Percentiles rank a stretch among this genome's conserved stretches.
phyloP scores from a whole-genome alignment of 2,797 vertebrate genomes.

The Erithacus rubecula region DNA sequence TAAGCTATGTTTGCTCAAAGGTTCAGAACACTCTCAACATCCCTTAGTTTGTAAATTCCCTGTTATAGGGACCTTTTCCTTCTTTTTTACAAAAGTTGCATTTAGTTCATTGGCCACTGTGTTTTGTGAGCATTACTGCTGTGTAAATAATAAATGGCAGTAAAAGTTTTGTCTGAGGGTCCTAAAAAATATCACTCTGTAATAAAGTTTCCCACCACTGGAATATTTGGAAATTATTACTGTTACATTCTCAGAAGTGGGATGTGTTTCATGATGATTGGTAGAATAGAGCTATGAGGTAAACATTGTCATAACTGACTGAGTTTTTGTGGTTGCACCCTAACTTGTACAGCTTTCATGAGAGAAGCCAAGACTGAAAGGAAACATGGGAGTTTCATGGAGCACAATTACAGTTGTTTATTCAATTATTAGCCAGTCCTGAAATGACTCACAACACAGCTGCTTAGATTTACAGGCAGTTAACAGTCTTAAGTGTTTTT shows the following conservation, averaged over 20 bases:
- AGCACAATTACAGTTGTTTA: slow-evolving; percentile 56
- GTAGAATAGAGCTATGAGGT: background rate
- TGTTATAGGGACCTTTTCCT: background rate
- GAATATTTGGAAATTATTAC: background rate
- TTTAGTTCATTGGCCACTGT: background rate
- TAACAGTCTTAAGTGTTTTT: slow-evolving; percentile 59
- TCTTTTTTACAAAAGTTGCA: background rate
- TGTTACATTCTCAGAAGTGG: background rate
- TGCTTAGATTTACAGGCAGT: slow-evolving; percentile 64
- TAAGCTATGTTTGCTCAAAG: background rate
- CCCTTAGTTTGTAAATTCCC: background rate
- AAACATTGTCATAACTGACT: background rate
- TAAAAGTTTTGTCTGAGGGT: background rate
- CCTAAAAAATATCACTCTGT: background rate
- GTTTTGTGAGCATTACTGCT: background rate
- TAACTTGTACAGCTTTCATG: background rate
- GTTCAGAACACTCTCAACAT: background rate
- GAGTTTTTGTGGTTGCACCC: background rate
- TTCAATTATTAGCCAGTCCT: slow-evolving; percentile 49
- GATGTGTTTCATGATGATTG: background rate
- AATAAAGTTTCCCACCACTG: background rate
- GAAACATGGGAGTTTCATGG: background rate
- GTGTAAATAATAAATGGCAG: background rate
- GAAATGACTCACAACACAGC: slow-evolving; percentile 66
- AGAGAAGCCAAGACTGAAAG: slow-evolving; percentile 15